These are phyloP conservation scores for Sinocyclocheilus anophthalmus DNA, from an alignment of 2,113 vertebrate genomes.

Conservation along the genomic window DNA sequence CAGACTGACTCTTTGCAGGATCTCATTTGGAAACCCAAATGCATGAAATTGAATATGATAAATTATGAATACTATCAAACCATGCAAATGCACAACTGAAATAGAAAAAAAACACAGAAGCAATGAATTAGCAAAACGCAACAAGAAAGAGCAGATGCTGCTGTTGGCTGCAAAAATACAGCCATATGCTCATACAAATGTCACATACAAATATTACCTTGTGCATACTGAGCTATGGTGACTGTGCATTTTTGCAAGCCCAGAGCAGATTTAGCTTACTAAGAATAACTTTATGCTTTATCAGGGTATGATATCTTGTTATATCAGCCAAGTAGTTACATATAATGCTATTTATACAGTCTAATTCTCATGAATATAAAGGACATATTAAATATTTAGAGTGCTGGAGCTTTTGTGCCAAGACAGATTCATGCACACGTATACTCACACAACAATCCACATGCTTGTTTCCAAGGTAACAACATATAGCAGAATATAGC, in stretches of 20 bases:
- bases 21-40: slow-evolving; percentile 39
- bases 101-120: neutral
- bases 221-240: slow-evolving; percentile 1
- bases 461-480: slow-evolving; percentile 74
- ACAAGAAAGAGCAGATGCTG: slow-evolving; percentile 23
- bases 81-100: neutral
- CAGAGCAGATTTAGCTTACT: neutral
- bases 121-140: neutral
- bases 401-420: slow-evolving; percentile 55
- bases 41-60: neutral
- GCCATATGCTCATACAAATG: slow-evolving; percentile 13
- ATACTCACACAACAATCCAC: slow-evolving; percentile 59
- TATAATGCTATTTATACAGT: too few species aligned
- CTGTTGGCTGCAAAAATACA: slow-evolving; percentile 1
- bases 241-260: slow-evolving; percentile 25
- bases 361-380: neutral
- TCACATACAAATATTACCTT: slow-evolving; percentile 10
- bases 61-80: neutral
- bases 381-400: neutral
- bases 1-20: slow-evolving; percentile 24
- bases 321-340: neutral
- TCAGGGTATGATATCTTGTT: neutral
- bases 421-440: slow-evolving; percentile 59
- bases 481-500: slow-evolving; percentile 58
- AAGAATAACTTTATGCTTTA: neutral